These are phyloP conservation scores for Pomatorhinus ruficollis DNA, from an alignment of 2,113 vertebrate genomes.

Conservation along the genomic window DNA sequence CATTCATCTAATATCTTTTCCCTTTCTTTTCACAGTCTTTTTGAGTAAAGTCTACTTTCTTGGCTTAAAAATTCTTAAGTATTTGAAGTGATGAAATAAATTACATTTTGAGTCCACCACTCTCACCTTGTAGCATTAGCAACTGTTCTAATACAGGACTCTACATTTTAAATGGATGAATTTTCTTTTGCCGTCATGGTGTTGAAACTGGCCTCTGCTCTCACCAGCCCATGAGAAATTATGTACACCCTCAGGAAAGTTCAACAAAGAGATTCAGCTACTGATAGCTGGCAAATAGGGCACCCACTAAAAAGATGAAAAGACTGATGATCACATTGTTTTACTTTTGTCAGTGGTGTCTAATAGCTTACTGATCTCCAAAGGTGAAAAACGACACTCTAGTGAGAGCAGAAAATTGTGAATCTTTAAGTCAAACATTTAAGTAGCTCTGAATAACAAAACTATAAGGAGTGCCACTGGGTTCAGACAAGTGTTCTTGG, in stretches of 20 bases:
- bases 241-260: not conserved
- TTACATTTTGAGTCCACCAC: not conserved
- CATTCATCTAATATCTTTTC: not conserved
- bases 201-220: not conserved
- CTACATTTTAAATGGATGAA: not conserved
- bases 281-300: not conserved
- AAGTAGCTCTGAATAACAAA: not conserved
- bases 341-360: not conserved
- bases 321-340: not conserved
- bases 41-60: not conserved
- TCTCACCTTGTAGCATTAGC: not conserved
- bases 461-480: not conserved
- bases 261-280: not conserved
- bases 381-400: not conserved
- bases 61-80: not conserved
- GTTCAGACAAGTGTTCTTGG: not conserved
- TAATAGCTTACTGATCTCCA: constrained; percentile 30
- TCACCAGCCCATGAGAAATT: not conserved
- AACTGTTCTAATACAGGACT: not conserved
- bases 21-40: not conserved
- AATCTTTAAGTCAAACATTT: constrained; percentile 1
- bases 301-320: not conserved
- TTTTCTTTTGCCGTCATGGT: not conserved
- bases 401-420: not conserved
- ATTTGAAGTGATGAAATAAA: not conserved